These are phyloP conservation scores for Osmoderma eremita DNA, from an alignment of 2,888 invertebrate genomes.

Conservation along the genomic window DNA sequence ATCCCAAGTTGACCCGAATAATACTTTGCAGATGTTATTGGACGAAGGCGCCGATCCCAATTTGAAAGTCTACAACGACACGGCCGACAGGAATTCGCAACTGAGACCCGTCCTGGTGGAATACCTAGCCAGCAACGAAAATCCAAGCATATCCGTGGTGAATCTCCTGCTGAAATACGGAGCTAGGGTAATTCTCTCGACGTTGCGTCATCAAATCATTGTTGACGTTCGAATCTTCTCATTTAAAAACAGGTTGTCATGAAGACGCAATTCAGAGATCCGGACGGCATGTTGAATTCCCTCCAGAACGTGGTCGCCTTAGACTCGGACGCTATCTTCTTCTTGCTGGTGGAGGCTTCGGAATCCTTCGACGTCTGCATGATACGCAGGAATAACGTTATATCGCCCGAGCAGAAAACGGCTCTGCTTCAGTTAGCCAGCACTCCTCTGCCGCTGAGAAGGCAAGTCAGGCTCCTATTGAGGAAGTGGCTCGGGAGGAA, in stretches of 20 bases:
- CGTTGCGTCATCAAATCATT: neutral
- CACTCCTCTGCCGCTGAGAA: conserved; percentile 73
- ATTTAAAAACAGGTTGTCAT: conserved; percentile 72
- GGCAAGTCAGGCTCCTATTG: conserved; percentile 70
- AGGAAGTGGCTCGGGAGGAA: conserved; percentile 66
- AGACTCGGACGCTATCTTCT: conserved; percentile 73
- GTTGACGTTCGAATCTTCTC: conserved; percentile 17
- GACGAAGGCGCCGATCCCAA: conserved; percentile 81
- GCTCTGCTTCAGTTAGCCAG: conserved; percentile 73
- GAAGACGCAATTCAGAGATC: conserved; percentile 86
- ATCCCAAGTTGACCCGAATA: too few relatives aligned
- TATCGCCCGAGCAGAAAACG: conserved; percentile 74
- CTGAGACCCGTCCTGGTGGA: conserved; percentile 84
- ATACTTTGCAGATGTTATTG: conserved; percentile 72
- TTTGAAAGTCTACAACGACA: conserved; percentile 77
- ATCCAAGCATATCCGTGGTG: conserved; percentile 74
- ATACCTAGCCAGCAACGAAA: conserved; percentile 80
- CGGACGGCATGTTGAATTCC: conserved; percentile 83
- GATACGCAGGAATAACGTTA: conserved; percentile 76
- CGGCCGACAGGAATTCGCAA: conserved; percentile 73
- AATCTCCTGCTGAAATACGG: conserved; percentile 78
- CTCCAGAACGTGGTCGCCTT: conserved; percentile 72
- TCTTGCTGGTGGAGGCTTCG: conserved; percentile 76
- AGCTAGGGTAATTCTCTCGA: conserved; percentile 75
- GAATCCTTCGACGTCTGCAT: conserved; percentile 83